Percentiles rank a stretch among this genome's conserved stretches.
Conservation (phyloP, 2,113 vertebrate species). For the Pimephales promelas region DNA sequence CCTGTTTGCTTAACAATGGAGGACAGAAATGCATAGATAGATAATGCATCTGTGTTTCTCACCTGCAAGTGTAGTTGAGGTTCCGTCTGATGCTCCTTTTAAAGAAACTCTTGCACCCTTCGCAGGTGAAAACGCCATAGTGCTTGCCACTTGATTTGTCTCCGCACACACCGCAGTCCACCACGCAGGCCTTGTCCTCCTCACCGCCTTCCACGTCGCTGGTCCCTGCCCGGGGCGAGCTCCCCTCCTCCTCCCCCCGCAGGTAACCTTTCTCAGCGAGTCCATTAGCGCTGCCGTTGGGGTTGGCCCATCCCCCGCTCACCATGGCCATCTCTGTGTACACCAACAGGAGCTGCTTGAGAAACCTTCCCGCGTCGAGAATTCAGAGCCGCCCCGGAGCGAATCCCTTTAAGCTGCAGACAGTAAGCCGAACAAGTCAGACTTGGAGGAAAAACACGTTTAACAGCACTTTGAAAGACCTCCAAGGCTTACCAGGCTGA, state of each 20-base stretch:
- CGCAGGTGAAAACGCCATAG: constrained; percentile 94
- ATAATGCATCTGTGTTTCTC: constrained; percentile 34
- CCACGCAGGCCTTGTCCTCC: constrained; percentile 85
- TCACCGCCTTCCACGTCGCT: constrained; percentile 88
- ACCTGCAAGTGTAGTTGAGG: constrained; percentile 96
- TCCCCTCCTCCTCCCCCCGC: constrained; percentile 82
- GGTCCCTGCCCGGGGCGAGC: constrained; percentile 86
- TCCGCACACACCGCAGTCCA: constrained; percentile 93
- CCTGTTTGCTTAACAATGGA: background rate
- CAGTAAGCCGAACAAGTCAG: constrained; percentile 37
- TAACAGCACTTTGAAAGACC: constrained; percentile 11
- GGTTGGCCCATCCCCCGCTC: constrained; percentile 91
- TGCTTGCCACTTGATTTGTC: constrained; percentile 94
- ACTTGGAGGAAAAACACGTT: background rate
- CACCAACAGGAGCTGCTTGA: constrained; percentile 37
- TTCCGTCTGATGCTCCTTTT: constrained; percentile 93
- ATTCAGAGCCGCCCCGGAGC: constrained; percentile 31
- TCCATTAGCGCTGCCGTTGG: constrained; percentile 82
- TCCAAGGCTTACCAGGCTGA: background rate
- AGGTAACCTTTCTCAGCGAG: constrained; percentile 83
- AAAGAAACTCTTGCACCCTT: constrained; percentile 97
- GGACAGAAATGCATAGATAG: background rate
- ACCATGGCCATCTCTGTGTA: constrained; percentile 88
- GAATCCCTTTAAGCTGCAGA: constrained; percentile 41
- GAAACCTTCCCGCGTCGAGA: constrained; percentile 37